Percentiles rank a stretch among this genome's conserved stretches.
These are phyloP conservation scores for Athene cunicularia DNA, from an alignment of 2,113 vertebrate species.

Conservation along the genomic window DNA sequence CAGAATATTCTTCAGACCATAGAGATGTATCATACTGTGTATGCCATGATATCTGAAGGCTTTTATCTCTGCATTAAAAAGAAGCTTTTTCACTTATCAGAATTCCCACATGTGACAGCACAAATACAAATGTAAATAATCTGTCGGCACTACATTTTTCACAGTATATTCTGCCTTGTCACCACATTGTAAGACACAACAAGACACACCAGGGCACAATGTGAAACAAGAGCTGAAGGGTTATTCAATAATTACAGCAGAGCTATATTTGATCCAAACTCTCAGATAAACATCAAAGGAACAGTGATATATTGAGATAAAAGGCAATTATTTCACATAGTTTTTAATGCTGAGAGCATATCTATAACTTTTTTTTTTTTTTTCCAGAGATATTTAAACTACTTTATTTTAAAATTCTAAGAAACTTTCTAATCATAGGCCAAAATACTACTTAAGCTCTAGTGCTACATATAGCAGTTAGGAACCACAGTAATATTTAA, in stretches of 20 bases:
- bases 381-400: background rate
- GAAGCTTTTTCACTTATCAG: background rate
- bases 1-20: background rate
- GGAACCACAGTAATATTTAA: background rate
- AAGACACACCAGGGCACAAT: background rate
- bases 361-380: background rate
- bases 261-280: background rate
- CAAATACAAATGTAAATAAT: conserved; percentile 7
- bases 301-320: background rate
- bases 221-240: background rate
- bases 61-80: conserved; percentile 18
- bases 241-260: background rate
- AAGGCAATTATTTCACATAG: background rate
- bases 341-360: background rate
- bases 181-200: background rate
- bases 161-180: background rate
- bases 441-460: background rate
- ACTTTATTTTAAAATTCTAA: background rate
- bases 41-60: background rate
- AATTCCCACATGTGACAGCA: background rate
- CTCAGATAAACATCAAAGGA: background rate
- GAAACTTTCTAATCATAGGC: background rate
- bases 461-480: background rate
- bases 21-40: background rate
- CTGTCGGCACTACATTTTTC: background rate